phyloP scores from a whole-genome alignment of 2,113 vertebrate genomes.

The Corythoichthys intestinalis region DNA sequence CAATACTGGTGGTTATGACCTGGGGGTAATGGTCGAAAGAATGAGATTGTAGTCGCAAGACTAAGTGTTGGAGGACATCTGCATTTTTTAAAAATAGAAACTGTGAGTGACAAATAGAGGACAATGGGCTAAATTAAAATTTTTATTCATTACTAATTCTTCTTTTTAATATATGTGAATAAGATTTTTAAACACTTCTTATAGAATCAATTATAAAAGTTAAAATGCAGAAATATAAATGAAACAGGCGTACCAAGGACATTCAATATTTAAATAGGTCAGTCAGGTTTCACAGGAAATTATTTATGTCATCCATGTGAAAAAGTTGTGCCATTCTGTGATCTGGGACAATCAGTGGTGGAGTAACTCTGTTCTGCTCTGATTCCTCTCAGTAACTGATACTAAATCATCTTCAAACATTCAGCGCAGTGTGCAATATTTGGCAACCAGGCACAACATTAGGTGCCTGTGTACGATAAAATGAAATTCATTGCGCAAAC shows the following conservation, averaged over 20 bases:
- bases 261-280: background rate
- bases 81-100: no score
- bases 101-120: no score
- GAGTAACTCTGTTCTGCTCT: constrained; percentile 3
- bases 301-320: background rate
- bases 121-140: no score
- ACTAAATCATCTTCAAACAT: background rate
- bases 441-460: background rate
- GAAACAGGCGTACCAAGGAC: background rate
- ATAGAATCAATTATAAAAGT: background rate
- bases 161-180: no score
- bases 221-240: background rate
- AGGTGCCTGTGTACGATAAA: no score
- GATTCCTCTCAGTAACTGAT: constrained; percentile 1
- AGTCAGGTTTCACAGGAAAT: background rate
- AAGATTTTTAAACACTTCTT: background rate
- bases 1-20: background rate
- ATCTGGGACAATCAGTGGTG: constrained; percentile 5
- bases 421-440: background rate
- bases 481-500: background rate
- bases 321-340: constrained; percentile 2
- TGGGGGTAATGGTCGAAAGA: background rate
- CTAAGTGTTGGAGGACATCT: background rate
- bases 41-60: background rate
- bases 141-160: no score